Base-by-base conservation (phyloP, 2,888 invertebrate species). In the Autographa gamma region DNA sequence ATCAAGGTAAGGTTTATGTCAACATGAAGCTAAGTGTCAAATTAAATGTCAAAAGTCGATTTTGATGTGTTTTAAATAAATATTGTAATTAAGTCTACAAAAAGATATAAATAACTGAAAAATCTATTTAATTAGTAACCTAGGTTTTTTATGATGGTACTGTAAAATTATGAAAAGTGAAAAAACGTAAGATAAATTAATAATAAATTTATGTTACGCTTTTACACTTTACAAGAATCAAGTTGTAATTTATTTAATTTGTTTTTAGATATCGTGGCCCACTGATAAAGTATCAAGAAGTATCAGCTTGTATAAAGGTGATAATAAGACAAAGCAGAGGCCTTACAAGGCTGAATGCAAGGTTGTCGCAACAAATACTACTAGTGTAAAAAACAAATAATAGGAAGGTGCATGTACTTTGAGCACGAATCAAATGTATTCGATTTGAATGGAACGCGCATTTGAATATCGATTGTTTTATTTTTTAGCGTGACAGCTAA, bases 291-390 rank as follows among this genome's bases (percentile, higher is more conserved):
- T 93, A 93, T 91, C 92, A 93, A 93, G 81, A 71, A 65, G 52
- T 58, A 52, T 41, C 59, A 66, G 80, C 87, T 86, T 69, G 58
- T 69, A 75, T 76, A 80, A 38, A 84, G 73, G 85, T 86, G 90
- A 88, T 91, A 89, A 91, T 89, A 90, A 91, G 89, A 92, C 90
- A 89, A 90, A 90, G 86, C 88, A 85, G 93, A 93, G 89, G 92
- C 93, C 93, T 86, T 93, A 92, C 92, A 93, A 94, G 93, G 93
- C 85, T 88, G 86, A 80, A 83, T 81, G 83, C 92, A 91, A 94
- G 93, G 94, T 87, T 90, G 86, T 81, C 85, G 79, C 85, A 82
- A 85, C 80, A 86, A 85, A 79, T 74, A 75, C 73, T 66, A 83
- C 65, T 76, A 69, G 71, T 66, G 67, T 77, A 82, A 82, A 80